Conservation (phyloP, 2,888 invertebrate genomes). For the Idaea straminata region DNA sequence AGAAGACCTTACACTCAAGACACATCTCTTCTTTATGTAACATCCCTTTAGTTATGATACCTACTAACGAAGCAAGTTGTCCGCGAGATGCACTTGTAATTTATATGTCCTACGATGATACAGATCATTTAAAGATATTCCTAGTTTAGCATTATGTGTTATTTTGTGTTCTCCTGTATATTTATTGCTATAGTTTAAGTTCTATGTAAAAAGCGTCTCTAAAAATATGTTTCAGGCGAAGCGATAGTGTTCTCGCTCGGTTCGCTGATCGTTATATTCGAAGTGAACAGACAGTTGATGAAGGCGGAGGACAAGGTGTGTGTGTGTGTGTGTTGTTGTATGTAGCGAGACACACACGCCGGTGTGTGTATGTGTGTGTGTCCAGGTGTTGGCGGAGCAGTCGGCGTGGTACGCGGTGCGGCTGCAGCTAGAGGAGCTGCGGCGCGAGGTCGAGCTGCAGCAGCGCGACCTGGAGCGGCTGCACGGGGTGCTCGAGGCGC, state of each 20-base stretch:
- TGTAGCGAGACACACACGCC: constrained; percentile 1
- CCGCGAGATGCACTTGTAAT: too few species aligned
- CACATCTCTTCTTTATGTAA: background rate
- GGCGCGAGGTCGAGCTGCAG: constrained; percentile 25
- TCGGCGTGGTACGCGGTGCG: constrained; percentile 14
- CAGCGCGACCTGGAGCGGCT: constrained; percentile 23
- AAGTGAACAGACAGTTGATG: constrained; percentile 45
- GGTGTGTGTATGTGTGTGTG: constrained; percentile 14
- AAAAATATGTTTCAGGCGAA: constrained; percentile 38
- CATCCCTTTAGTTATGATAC: too few species aligned
- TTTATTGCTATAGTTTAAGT: too few species aligned
- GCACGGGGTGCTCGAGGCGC: constrained; percentile 7
- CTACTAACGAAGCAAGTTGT: too few species aligned
- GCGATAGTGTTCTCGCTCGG: constrained; percentile 40
- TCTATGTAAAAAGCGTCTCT: background rate
- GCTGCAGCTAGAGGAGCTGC: constrained; percentile 28
- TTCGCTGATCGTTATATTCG: constrained; percentile 38
- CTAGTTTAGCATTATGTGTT: background rate
- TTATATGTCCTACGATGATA: too few species aligned
- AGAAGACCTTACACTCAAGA: background rate
- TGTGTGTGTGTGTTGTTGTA: background rate
- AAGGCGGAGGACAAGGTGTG: constrained; percentile 26
- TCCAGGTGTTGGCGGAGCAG: constrained; percentile 10
- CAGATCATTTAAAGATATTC: background rate
- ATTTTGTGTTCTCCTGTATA: background rate